Conservation (phyloP, 2,797 vertebrate species). For the Basileuterus tristriatus region DNA sequence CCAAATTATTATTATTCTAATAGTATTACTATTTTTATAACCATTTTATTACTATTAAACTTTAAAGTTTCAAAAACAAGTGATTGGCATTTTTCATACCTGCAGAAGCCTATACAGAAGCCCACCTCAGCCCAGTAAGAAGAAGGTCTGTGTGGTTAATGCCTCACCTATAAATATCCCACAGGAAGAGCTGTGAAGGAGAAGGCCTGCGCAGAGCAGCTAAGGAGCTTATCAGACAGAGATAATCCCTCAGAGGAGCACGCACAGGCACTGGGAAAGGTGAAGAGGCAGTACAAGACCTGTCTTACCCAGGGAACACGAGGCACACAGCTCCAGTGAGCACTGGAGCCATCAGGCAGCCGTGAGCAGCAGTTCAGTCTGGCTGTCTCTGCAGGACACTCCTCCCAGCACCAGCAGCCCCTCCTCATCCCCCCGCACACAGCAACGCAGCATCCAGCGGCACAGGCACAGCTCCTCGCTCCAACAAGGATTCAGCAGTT, state of each 20-base stretch:
- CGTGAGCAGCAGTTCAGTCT: background rate
- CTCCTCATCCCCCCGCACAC: background rate
- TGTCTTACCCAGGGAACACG: background rate
- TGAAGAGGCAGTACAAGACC: conserved; percentile 10
- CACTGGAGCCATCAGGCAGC: background rate
- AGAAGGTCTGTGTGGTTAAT: background rate
- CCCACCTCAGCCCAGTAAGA: background rate
- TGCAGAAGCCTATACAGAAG: background rate
- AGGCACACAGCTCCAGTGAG: background rate
- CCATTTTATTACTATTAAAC: too few relatives aligned
- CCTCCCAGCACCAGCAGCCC: background rate
- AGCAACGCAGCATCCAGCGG: background rate
- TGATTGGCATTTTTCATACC: too few relatives aligned
- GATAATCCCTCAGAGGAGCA: conserved; percentile 46
- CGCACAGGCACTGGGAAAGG: background rate
- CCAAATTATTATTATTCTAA: too few relatives aligned
- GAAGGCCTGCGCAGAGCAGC: conserved; percentile 15
- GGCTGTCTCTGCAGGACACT: background rate
- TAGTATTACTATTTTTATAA: too few relatives aligned
- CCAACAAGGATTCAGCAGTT: background rate
- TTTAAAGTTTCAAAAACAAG: too few relatives aligned
- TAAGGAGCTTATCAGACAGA: conserved; percentile 66
- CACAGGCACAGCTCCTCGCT: background rate
- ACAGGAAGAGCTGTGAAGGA: conserved; percentile 6
- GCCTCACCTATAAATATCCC: conserved; percentile 59